phyloP scores from a whole-genome alignment of 2,113 vertebrate species.

The Carollia perspicillata region DNA sequence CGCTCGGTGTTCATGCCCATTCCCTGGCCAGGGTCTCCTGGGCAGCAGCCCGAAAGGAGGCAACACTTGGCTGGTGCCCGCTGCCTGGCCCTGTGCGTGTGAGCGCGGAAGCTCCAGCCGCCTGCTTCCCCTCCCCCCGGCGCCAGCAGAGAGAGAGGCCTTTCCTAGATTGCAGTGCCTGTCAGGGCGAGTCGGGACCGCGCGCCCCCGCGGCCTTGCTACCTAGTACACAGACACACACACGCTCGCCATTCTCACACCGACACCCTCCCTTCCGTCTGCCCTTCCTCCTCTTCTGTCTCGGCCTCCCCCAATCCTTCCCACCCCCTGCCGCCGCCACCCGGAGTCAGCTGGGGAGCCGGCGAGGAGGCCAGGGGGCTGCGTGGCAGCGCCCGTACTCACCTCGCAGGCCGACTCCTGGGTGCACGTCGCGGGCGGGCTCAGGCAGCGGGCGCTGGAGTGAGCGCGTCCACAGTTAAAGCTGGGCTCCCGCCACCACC shows the following conservation, averaged over 20 bases:
- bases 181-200: conserved; percentile 5
- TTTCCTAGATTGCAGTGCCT: conserved; percentile 70
- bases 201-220: conserved; percentile 22
- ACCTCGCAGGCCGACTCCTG: conserved; percentile 62
- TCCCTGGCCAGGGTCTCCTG: background rate
- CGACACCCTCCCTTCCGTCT: background rate
- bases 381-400: conserved; percentile 40
- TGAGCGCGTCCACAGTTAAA: conserved; percentile 39
- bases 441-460: conserved; percentile 16
- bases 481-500: conserved; percentile 27
- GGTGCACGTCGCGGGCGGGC: conserved; percentile 37
- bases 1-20: background rate
- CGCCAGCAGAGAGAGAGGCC: conserved; percentile 54
- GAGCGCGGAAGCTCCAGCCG: background rate
- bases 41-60: background rate
- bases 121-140: conserved; percentile 1
- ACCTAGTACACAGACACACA: background rate
- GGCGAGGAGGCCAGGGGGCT: conserved; percentile 30
- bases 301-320: background rate
- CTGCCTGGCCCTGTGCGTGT: background rate
- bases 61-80: background rate
- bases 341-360: conserved; percentile 29
- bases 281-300: background rate
- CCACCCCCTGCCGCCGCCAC: conserved; percentile 44
- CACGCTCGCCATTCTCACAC: conserved; percentile 29